These are phyloP conservation scores for Mycalesis mineus DNA, from an alignment of 2,888 invertebrate species.

Conservation along the genomic window DNA sequence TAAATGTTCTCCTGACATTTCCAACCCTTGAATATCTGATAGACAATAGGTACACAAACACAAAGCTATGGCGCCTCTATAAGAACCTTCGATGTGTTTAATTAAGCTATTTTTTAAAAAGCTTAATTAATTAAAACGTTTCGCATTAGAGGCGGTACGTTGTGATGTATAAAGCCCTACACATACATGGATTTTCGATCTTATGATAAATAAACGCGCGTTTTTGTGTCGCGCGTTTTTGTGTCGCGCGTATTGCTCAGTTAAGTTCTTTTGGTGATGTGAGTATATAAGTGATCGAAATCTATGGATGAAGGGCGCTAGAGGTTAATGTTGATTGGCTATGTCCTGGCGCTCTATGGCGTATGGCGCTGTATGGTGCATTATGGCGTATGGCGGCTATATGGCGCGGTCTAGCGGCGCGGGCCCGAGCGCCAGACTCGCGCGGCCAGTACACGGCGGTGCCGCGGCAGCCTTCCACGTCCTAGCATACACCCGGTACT, in stretches of 20 bases:
- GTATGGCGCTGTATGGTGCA: slow-evolving; percentile 3
- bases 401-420: slow-evolving; percentile 15
- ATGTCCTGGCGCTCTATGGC: slow-evolving; percentile 12
- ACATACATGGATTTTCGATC: background rate
- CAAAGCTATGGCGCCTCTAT: background rate
- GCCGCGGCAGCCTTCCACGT: background rate
- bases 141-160: background rate
- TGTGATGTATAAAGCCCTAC: background rate
- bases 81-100: background rate
- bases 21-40: background rate
- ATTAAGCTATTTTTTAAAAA: too few relatives aligned
- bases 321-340: slow-evolving; percentile 13
- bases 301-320: background rate
- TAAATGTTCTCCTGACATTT: background rate
- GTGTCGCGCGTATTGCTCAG: background rate
- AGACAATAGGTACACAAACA: too few relatives aligned
- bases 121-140: background rate
- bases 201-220: background rate
- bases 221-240: background rate
- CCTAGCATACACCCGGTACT: slow-evolving; percentile 7
- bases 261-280: background rate
- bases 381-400: slow-evolving; percentile 2
- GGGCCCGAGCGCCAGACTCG: slow-evolving; percentile 13
- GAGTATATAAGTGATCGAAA: background rate
- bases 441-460: slow-evolving; percentile 20